phyloP scores from a whole-genome alignment of 1,140 invertebrate genomes.

The Ptiloglossa arizonensis region DNA sequence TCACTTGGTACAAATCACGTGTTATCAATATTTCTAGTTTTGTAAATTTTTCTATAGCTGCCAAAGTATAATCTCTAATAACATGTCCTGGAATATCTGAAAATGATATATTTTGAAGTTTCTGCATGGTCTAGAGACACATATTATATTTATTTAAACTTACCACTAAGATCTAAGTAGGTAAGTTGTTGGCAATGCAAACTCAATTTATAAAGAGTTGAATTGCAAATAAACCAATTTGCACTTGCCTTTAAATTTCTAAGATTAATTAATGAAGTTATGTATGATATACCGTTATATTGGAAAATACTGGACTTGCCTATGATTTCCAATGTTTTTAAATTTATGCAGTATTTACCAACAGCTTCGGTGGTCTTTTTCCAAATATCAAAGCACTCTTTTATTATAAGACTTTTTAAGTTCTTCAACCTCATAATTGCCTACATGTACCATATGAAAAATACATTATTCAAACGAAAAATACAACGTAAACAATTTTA shows the following conservation, averaged over 20 bases:
- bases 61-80: constrained; percentile 58
- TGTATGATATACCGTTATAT: constrained; percentile 35
- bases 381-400: constrained; percentile 52
- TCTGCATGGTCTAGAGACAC: constrained; percentile 7
- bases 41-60: constrained; percentile 52
- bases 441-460: constrained; percentile 22
- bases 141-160: background rate
- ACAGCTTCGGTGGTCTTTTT: constrained; percentile 57
- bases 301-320: constrained; percentile 1
- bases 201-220: constrained; percentile 51
- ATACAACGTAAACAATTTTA: background rate
- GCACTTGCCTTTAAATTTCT: constrained; percentile 53
- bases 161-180: constrained; percentile 40
- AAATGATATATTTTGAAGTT: constrained; percentile 27
- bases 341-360: constrained; percentile 42
- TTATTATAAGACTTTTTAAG: constrained; percentile 59
- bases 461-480: background rate
- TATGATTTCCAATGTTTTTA: constrained; percentile 56
- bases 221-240: constrained; percentile 51
- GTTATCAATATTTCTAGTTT: constrained; percentile 64
- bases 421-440: constrained; percentile 58
- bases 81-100: constrained; percentile 3
- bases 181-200: constrained; percentile 59
- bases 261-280: constrained; percentile 64
- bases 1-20: constrained; percentile 57